phyloP scores from a whole-genome alignment of 2,113 vertebrate species.

The Nothoprocta perdicaria region DNA sequence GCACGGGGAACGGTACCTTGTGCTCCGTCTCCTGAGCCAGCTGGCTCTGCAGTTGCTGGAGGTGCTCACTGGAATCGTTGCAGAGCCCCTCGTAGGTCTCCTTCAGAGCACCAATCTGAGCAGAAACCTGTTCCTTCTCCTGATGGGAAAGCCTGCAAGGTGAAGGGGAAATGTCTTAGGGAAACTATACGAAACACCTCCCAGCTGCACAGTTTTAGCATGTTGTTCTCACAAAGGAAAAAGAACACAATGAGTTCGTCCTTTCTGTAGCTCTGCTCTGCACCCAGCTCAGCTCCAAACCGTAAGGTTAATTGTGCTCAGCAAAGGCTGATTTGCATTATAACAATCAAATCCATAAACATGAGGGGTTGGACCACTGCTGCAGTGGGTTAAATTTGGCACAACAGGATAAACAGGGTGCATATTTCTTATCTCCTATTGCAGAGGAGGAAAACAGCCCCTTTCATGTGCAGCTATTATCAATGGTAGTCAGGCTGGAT shows the following conservation, averaged over 20 bases:
- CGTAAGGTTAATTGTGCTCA: neutral
- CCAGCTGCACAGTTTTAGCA: neutral
- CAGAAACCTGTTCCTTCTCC: constrained; percentile 85
- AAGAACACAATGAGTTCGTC: neutral
- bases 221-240: fast-evolving
- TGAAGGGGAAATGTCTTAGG: neutral
- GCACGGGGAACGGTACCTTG: constrained; percentile 85
- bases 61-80: constrained; percentile 84
- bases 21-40: constrained; percentile 91
- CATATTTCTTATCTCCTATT: neutral
- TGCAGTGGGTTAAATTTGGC: neutral
- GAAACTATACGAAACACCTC: neutral
- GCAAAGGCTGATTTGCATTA: neutral
- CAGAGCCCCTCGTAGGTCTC: constrained; percentile 89
- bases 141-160: constrained; percentile 85
- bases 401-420: neutral
- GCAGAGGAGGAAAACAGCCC: neutral
- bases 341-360: fast-evolving
- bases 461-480: fast-evolving
- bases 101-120: constrained; percentile 84
- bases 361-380: fast-evolving
- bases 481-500: fast-evolving
- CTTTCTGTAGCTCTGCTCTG: neutral
- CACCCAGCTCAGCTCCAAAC: neutral
- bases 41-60: constrained; percentile 91